phyloP scores from a whole-genome alignment of 2,113 vertebrate genomes.

The Ptychochromis oligacanthus region DNA sequence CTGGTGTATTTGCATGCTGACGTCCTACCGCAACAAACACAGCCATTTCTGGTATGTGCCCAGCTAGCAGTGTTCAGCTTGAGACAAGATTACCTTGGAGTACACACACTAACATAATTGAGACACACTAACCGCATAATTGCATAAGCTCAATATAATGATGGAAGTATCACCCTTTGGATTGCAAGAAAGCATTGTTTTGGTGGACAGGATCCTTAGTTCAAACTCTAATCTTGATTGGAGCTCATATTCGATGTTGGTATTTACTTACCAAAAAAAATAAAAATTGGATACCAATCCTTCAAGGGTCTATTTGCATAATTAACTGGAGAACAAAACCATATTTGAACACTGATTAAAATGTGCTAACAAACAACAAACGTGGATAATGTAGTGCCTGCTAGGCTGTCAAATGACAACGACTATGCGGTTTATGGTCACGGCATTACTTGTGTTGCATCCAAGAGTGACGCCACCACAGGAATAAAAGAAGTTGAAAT shows the following conservation, averaged over 20 bases:
- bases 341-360: background rate
- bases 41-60: too few relatives aligned
- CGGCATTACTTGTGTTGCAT: background rate
- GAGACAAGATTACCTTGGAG: fast-evolving
- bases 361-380: background rate
- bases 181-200: background rate
- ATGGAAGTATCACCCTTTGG: background rate
- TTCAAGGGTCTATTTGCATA: background rate
- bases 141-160: background rate
- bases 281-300: too few relatives aligned
- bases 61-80: too few relatives aligned
- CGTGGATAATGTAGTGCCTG: background rate
- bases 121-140: fast-evolving
- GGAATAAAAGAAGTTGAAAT: background rate
- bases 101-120: background rate
- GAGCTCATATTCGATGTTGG: too few relatives aligned
- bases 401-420: background rate
- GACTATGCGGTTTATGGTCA: background rate
- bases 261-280: too few relatives aligned
- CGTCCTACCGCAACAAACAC: too few relatives aligned
- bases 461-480: background rate
- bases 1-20: too few relatives aligned
- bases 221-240: too few relatives aligned
- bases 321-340: background rate
- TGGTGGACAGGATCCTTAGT: background rate